phyloP scores from a whole-genome alignment of 2,797 vertebrate genomes.

The Carduelis carduelis region DNA sequence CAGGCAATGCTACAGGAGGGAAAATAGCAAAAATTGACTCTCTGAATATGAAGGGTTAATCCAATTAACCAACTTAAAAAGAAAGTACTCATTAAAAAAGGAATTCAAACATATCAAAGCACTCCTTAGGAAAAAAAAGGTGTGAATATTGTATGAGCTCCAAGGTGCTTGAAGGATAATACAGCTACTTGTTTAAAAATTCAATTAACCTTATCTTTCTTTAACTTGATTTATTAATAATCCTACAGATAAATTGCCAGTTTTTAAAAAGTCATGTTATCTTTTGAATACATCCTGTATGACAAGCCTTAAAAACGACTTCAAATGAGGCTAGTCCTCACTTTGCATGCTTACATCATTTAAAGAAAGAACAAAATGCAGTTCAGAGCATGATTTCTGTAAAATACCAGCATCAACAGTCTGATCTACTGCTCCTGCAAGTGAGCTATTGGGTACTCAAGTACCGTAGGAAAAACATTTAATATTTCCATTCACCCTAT shows the following conservation, averaged over 20 bases:
- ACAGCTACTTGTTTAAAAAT: conserved; percentile 74
- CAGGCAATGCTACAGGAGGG: conserved; percentile 8
- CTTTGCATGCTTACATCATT: conserved; percentile 38
- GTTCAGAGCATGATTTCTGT: conserved; percentile 26
- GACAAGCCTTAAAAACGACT: conserved; percentile 58
- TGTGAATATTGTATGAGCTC: conserved; percentile 70
- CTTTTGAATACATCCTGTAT: conserved; percentile 61
- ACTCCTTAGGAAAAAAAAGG: conserved; percentile 44
- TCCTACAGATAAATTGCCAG: conserved; percentile 66
- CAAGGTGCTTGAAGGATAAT: conserved; percentile 75
- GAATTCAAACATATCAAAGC: conserved; percentile 69
- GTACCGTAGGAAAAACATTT: conserved; percentile 47
- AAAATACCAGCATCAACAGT: conserved; percentile 33
- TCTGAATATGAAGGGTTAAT: conserved; percentile 48
- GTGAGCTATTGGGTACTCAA: conserved; percentile 50
- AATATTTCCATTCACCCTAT: conserved; percentile 17
- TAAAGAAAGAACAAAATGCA: conserved; percentile 41
- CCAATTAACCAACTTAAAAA: conserved; percentile 52
- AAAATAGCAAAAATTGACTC: neutral
- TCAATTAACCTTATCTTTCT: conserved; percentile 77
- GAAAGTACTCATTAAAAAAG: conserved; percentile 55
- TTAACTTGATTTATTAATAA: conserved; percentile 77
- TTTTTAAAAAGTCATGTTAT: conserved; percentile 69
- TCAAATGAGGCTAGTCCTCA: conserved; percentile 36
- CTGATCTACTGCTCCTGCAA: neutral